Evolutionary conservation across 2,113 vertebrate species (phyloP).

Genomic region (Alosa alosa): DNA sequence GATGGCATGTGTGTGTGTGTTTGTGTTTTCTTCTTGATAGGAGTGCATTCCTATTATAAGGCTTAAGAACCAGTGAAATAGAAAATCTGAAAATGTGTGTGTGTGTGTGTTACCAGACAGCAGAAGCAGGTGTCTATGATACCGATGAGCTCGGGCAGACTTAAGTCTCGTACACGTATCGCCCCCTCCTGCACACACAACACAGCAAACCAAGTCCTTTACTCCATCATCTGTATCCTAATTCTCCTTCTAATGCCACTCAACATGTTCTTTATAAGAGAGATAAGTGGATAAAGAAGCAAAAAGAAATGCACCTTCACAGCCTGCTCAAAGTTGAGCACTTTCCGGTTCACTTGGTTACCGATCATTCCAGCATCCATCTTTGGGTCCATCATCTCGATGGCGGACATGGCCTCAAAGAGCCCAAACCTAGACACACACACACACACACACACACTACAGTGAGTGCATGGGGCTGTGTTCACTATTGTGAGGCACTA

Average conservation of each 20-base stretch:
- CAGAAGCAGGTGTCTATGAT: conserved; percentile 98
- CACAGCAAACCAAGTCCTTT: background rate
- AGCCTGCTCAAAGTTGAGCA: conserved; percentile 97
- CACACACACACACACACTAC: background rate
- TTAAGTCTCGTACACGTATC: conserved; percentile 93
- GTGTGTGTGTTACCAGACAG: conserved; percentile 82
- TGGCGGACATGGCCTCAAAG: conserved; percentile 99
- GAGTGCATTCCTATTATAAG: too few relatives aligned
- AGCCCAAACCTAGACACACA: conserved; percentile 83
- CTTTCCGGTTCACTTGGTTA: conserved; percentile 97
- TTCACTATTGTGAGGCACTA: background rate
- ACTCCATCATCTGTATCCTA: background rate
- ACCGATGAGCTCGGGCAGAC: conserved; percentile 89
- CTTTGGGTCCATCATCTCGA: conserved; percentile 99
- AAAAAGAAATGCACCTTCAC: conserved; percentile 80
- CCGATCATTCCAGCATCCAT: conserved; percentile 99
- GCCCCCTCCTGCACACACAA: conserved; percentile 80
- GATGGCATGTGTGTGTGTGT: background rate
- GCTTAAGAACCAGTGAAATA: too few relatives aligned
- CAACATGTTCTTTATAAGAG: background rate
- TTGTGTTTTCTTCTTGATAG: background rate
- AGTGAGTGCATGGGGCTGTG: background rate
- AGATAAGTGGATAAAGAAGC: background rate
- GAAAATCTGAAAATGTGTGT: background rate
- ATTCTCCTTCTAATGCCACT: too few relatives aligned